These are phyloP conservation scores for Zaprionus tsacasi DNA, from an alignment of 1,140 invertebrate species.

Conservation along the genomic window DNA sequence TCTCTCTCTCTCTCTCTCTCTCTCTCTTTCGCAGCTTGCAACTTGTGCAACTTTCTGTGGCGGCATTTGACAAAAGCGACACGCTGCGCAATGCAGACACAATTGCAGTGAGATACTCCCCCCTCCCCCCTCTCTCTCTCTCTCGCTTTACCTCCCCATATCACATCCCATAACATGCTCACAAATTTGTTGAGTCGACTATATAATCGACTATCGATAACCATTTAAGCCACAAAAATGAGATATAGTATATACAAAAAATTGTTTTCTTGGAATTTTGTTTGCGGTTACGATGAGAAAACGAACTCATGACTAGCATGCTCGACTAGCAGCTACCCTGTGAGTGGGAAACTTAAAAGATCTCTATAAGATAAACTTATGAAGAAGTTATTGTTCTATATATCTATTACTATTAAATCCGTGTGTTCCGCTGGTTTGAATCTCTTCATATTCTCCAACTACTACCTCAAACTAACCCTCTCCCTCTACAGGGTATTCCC, in stretches of 20 bases:
- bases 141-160: background rate
- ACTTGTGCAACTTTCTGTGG: conserved; percentile 43
- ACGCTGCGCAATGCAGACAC: conserved; percentile 41
- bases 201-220: conserved; percentile 48
- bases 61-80: conserved; percentile 28
- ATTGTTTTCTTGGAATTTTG: conserved; percentile 68
- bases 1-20: background rate
- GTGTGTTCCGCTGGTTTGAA: no score
- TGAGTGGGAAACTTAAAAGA: no score
- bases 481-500: background rate
- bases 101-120: conserved; percentile 13
- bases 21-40: conserved; percentile 3
- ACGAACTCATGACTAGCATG: background rate
- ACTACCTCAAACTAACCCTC: no score
- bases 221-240: conserved; percentile 60
- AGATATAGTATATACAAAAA: conserved; percentile 32
- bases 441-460: no score
- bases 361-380: no score
- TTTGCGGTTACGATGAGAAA: conserved; percentile 48
- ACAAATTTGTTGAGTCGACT: conserved; percentile 45
- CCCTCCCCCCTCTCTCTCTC: background rate
- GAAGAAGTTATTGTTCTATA: no score
- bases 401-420: no score
- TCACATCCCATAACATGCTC: conserved; percentile 48
- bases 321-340: background rate